A percentile compares a stretch with the other conserved stretches of the same genome.
Conservation (phyloP, 2,113 vertebrate genomes). For the Tenebrosternarchus preto region DNA sequence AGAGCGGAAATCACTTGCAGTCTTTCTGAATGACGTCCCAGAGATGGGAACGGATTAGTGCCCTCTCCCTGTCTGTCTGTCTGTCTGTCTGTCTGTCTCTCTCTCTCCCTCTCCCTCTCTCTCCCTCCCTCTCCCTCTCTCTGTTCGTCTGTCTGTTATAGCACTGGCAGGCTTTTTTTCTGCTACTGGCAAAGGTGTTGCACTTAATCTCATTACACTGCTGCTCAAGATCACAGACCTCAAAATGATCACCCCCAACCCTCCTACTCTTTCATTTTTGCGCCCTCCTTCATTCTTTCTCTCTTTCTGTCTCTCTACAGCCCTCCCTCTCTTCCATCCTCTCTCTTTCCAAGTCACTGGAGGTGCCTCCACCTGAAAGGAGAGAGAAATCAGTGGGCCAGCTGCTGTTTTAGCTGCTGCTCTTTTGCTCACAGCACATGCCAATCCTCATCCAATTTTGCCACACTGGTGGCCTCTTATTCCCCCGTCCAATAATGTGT, state of each 20-base stretch:
- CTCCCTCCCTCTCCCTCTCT: conserved; percentile 23
- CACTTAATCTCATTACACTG: conserved; percentile 91
- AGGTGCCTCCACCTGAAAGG: conserved; percentile 90
- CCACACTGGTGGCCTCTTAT: conserved; percentile 88
- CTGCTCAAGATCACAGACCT: conserved; percentile 89
- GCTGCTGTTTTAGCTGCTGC: conserved; percentile 78
- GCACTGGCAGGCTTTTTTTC: conserved; percentile 84
- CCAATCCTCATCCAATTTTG: conserved; percentile 89
- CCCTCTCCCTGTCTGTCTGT: conserved; percentile 48
- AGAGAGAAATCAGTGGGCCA: conserved; percentile 85
- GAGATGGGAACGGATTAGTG: conserved; percentile 90
- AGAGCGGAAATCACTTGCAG: conserved; percentile 81
- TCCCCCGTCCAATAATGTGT: conserved; percentile 94
- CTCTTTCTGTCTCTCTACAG: conserved; percentile 84
- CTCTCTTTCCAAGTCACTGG: conserved; percentile 90
- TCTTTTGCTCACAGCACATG: conserved; percentile 81
- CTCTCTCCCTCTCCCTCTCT: conserved; percentile 28
- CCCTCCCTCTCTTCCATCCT: conserved; percentile 87
- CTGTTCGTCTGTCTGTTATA: conserved; percentile 82
- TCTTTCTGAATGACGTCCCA: conserved; percentile 86
- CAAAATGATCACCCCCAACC: conserved; percentile 81
- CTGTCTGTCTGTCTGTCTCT: conserved; percentile 60
- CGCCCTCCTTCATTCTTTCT: conserved; percentile 20
- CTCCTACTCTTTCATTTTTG: conserved; percentile 11
- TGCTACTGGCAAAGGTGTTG: conserved; percentile 84